Base-by-base conservation (phyloP, 2,888 invertebrate species). In the Lacanobia wlatinum region DNA sequence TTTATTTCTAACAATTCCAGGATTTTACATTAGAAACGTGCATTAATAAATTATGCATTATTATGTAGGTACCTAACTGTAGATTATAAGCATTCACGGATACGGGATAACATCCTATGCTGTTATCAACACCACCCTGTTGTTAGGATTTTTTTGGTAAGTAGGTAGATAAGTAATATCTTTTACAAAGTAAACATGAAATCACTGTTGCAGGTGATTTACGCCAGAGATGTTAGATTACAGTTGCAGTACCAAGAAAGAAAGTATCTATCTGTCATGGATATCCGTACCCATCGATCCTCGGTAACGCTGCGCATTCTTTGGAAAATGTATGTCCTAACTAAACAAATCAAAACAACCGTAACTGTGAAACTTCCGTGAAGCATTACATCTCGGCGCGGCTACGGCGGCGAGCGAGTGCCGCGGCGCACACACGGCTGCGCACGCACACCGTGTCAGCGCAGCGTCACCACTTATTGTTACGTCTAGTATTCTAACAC, bases 401-500 rank as follows among this genome's bases (percentile, higher is more conserved):
- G 61, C 28, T n/a, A 68, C 80, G 69, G 70, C 77, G 67, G 66
- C 65, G 70, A 58, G 62, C 76, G 48, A 34, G 50, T 46, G 56
- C 64, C 60, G 63, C 80, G 50, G 70, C 48, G 78, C 84, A 66
- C 76, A 76, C 73, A 76, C 83, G 72, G 71, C 58, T 65, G 76
- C 77, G 66, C 82, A 85, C 84, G 77, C 88, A 86, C 87, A 85
- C 87, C 82, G 84, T 82, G 80, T 76, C 78, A 85, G 78, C 85
- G 86, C 78, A 85, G 78, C 84, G 86, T 84, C 84, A 85, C 82
- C 83, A 88, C 88, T 89, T 88, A 91, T 91, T 90, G 92, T 91
- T 91, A 91, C 87, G 88, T 87, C 82, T 90, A 90, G 87, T 86
- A 81, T 87, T 89, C 83, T 87, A 89, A 80, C 91, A 92, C 91